phyloP scores from a whole-genome alignment of 2,797 vertebrate genomes.

The Agapornis canus region DNA sequence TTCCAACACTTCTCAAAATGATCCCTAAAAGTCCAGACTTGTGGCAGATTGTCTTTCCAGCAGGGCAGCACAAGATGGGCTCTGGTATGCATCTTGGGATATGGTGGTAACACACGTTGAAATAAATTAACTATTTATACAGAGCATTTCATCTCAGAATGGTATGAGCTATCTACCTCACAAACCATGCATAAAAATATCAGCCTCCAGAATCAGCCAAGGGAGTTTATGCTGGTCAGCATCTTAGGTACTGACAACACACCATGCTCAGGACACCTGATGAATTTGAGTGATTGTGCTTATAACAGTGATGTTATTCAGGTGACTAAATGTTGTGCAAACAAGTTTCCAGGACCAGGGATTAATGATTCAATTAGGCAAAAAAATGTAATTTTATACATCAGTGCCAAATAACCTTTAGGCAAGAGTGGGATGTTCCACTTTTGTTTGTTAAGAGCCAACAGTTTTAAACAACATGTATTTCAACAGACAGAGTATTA shows the following conservation, averaged over 20 bases:
- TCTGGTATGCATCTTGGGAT: slow-evolving; percentile 35
- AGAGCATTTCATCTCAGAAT: background rate
- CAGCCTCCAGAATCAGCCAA: background rate
- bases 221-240: background rate
- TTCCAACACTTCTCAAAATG: slow-evolving; percentile 70
- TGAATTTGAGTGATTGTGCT: background rate
- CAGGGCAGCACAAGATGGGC: slow-evolving; percentile 64
- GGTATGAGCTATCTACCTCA: background rate
- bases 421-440: background rate
- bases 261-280: background rate
- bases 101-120: background rate
- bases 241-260: background rate
- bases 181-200: background rate
- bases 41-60: slow-evolving; percentile 72
- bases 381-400: background rate
- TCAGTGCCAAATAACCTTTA: background rate
- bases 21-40: slow-evolving; percentile 70
- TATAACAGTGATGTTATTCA: background rate
- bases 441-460: background rate
- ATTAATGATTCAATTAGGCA: background rate
- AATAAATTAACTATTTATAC: slow-evolving; percentile 59
- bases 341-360: background rate
- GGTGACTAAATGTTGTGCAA: background rate
- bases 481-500: background rate
- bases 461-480: background rate